Evolutionary conservation across 1,140 invertebrate species (phyloP).

Genomic region (Nasonia giraulti): DNA sequence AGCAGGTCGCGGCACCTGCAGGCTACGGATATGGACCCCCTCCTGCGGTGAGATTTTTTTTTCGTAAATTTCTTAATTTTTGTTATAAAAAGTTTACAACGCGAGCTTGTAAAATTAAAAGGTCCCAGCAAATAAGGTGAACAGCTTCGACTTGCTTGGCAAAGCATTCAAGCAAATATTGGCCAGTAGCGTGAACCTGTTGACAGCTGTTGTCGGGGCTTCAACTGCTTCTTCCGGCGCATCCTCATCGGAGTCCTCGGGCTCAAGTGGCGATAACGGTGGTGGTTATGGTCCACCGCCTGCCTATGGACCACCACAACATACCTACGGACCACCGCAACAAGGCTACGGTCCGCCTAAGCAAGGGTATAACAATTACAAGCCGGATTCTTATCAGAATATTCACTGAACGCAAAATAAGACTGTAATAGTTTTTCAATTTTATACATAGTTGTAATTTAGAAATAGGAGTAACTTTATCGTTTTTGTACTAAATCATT

Average conservation of each 20-base stretch:
- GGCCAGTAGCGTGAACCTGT: conserved; percentile 60
- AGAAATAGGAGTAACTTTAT: no score
- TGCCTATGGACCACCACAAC: not conserved
- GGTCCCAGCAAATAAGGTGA: conserved; percentile 59
- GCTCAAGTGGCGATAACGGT: not conserved
- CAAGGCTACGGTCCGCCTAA: conserved; percentile 55
- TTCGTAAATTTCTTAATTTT: not conserved
- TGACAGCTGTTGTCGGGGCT: conserved; percentile 60
- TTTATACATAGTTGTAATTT: not conserved
- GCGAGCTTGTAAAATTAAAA: not conserved
- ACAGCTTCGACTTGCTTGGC: conserved; percentile 60
- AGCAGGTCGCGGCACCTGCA: conserved; percentile 46
- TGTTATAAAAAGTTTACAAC: not conserved
- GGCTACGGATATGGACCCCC: conserved; percentile 38
- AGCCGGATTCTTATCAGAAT: conserved; percentile 38
- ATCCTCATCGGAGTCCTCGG: conserved; percentile 57
- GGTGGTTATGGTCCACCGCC: conserved; percentile 36
- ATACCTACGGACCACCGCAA: not conserved
- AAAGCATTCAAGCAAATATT: conserved; percentile 65
- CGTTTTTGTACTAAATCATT: no score
- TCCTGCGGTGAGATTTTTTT: conserved; percentile 10
- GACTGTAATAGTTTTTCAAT: not conserved
- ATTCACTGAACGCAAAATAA: conserved; percentile 8
- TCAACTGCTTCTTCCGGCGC: conserved; percentile 61
- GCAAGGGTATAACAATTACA: conserved; percentile 9